Evolutionary conservation across 2,888 invertebrate species (phyloP), one percentile per base, ranked within the genome.

Genomic region (Leptopterna dolabrata): DNA sequence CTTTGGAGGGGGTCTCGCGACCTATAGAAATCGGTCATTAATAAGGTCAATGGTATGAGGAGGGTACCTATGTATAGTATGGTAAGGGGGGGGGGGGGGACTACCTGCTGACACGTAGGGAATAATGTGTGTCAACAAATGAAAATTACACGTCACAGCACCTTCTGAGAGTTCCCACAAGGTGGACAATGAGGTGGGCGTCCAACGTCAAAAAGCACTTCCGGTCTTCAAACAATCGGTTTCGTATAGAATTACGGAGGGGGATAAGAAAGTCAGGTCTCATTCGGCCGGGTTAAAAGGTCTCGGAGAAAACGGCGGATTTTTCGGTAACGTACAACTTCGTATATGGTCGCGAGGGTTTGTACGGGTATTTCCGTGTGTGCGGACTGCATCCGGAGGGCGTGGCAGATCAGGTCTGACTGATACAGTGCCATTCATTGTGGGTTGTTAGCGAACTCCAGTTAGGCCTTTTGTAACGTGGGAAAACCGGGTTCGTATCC

Each of bases 121-220:
- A 51, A 81, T 81, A 81, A 81, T 55, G 81, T 81, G 81, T 81
- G 81, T 81, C 81, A 81, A 81, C 81, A 81, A 30, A 55, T 27
- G 81, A 81, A 81, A 81, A 81, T 81, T 81, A 81, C 81, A 81
- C 14, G 30, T 27, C 55, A 27, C 19, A 24, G 16, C n/a, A 16
- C 14, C 36, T 41, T 2, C 29, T 4, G 41, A 76, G 78, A 36
- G 41, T 73, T 73, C 73, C 73, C 73, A 73, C 73, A 30, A 73
- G 73, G 16, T 19, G 71, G 29, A n/a, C 36, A 73, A 73, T 2
- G 36, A 36, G 36, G 41, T 36, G 73, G 73, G 73, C 73, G 73
- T 73, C 73, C 16, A 9, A 6, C 36, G 30, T 73, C 73, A 14
- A 73, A 73, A 73, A 19, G 73, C 73, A 73, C 73, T 73, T 73